Evolutionary conservation across 2,888 invertebrate species (phyloP).

Genomic region (Stramonita haemastoma): DNA sequence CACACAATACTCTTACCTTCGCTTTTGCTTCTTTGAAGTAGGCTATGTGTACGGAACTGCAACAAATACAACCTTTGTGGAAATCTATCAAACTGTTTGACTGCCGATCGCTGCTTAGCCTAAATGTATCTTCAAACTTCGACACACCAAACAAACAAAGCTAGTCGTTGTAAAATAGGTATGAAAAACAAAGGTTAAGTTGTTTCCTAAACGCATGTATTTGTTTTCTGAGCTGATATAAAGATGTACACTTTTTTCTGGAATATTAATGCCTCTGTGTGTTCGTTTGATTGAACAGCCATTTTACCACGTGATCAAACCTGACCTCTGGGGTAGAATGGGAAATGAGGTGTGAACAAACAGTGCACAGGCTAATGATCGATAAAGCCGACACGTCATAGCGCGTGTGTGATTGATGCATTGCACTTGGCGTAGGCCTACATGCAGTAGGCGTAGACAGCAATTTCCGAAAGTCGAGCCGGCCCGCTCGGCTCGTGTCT

Average conservation of each 20-base stretch:
- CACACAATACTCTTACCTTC: not conserved
- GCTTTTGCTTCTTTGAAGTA: not conserved
- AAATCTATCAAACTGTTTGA: not conserved
- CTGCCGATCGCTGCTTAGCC: not conserved
- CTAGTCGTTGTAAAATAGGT: not conserved
- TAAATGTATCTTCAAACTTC: no score
- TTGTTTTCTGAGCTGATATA: not conserved
- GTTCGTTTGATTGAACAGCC: constrained; percentile 7
- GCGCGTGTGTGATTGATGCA: not conserved
- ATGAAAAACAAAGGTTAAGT: not conserved
- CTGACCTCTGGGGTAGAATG: not conserved
- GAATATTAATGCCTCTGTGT: not conserved
- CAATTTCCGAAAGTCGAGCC: no score
- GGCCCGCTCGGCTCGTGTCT: no score
- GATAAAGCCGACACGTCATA: no score
- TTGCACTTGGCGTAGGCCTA: no score
- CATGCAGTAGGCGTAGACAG: no score
- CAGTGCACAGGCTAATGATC: no score
- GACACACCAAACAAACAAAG: not conserved
- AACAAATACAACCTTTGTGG: not conserved
- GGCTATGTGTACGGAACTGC: not conserved
- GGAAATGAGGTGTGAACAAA: not conserved
- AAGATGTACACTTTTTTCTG: not conserved
- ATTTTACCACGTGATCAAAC: constrained; percentile 1
- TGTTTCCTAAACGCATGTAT: not conserved